Evolutionary conservation across 2,888 invertebrate species (phyloP).

Genomic region (Cryptocephalus primarius): DNA sequence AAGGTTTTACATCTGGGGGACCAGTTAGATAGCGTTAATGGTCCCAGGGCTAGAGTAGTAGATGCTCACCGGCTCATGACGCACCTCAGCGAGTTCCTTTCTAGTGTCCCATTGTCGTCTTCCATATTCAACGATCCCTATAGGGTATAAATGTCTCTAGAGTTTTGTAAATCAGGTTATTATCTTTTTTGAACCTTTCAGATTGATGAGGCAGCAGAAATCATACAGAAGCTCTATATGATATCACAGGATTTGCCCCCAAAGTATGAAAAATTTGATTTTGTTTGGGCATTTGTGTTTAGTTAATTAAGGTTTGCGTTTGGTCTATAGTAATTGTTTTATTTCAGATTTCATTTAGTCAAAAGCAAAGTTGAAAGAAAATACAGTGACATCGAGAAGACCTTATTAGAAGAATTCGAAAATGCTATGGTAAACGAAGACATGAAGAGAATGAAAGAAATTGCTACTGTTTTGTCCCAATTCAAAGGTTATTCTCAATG

Average conservation of each 20-base stretch:
- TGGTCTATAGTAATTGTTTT: not conserved
- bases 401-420: slow-evolving; percentile 89
- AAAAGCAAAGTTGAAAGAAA: slow-evolving; percentile 78
- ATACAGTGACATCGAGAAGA: slow-evolving; percentile 81
- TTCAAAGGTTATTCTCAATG: slow-evolving; percentile 96
- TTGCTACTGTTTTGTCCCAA: slow-evolving; percentile 83
- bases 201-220: slow-evolving; percentile 92
- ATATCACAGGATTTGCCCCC: slow-evolving; percentile 93
- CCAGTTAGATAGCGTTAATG: slow-evolving; percentile 93
- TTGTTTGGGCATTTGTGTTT: not conserved
- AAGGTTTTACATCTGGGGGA: slow-evolving; percentile 98
- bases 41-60: slow-evolving; percentile 85
- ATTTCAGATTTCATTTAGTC: slow-evolving; percentile 59
- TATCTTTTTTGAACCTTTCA: slow-evolving; percentile 31
- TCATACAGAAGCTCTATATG: slow-evolving; percentile 91
- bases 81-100: slow-evolving; percentile 85
- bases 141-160: slow-evolving; percentile 31
- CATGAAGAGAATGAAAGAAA: slow-evolving; percentile 80
- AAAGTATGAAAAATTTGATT: slow-evolving; percentile 44
- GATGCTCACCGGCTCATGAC: slow-evolving; percentile 90
- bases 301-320: not conserved
- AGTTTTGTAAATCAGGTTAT: not conserved
- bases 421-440: slow-evolving; percentile 79
- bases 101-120: slow-evolving; percentile 72
- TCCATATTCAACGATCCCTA: slow-evolving; percentile 78